Conservation (phyloP, 2,797 vertebrate species). For the Hafferia zeledoni region DNA sequence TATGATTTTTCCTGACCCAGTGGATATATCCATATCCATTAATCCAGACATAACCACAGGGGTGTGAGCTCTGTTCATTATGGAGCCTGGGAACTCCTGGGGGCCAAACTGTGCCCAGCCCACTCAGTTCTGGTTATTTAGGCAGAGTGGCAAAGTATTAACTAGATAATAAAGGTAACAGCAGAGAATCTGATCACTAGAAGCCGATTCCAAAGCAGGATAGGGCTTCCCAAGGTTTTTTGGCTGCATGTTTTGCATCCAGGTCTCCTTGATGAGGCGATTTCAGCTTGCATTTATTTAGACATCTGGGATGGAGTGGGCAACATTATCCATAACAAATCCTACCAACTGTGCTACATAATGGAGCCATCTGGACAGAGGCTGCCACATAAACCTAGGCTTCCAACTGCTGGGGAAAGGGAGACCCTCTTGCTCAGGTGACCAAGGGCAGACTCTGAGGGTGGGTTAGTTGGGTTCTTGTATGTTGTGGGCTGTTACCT, state of each 20-base stretch:
- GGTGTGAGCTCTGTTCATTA: neutral
- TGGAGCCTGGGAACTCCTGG: neutral
- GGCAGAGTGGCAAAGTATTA: neutral
- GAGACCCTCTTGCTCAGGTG: neutral
- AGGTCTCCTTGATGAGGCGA: neutral
- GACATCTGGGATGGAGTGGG: neutral
- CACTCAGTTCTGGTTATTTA: neutral
- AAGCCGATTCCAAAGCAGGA: neutral
- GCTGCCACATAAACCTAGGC: fast-evolving
- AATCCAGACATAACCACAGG: neutral
- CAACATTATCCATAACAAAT: neutral
- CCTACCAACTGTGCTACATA: neutral
- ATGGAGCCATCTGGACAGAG: neutral
- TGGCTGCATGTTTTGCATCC: neutral
- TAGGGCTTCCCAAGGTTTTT: fast-evolving
- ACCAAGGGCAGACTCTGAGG: fast-evolving
- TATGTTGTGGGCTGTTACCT: fast-evolving
- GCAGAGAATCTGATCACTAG: neutral
- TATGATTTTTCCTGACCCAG: neutral
- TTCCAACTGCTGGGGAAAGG: neutral
- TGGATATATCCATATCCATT: neutral
- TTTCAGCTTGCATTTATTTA: neutral
- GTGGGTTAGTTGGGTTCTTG: fast-evolving
- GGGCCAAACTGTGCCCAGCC: neutral
- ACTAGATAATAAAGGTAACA: neutral